A percentile compares a stretch with the other conserved stretches of the same genome.
Evolutionary conservation across 2,113 vertebrate species (phyloP).

Genomic region (Cepphus grylle): DNA sequence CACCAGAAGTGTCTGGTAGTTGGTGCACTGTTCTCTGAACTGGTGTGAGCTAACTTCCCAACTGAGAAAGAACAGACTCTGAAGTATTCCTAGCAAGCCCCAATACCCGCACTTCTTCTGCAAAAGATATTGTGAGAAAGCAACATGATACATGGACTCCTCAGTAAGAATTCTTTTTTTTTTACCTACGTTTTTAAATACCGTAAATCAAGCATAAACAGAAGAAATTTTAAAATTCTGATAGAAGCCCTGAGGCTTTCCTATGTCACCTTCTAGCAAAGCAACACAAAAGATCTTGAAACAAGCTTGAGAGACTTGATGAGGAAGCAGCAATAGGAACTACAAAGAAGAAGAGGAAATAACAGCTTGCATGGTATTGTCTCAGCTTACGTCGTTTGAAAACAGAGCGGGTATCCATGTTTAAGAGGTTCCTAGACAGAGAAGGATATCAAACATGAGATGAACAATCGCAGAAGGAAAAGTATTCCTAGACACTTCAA

Average conservation of each 20-base stretch:
- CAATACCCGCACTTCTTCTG: neutral
- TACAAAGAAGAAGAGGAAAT: neutral
- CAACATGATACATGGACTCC: neutral
- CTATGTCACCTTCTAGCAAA: neutral
- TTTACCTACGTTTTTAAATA: neutral
- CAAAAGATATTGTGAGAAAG: neutral
- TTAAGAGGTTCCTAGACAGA: neutral
- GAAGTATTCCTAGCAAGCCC: neutral
- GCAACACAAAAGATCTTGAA: neutral
- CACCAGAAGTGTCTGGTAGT: neutral
- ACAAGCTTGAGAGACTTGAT: neutral
- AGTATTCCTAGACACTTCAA: neutral
- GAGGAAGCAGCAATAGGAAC: neutral
- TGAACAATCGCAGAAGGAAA: neutral
- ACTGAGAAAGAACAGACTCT: neutral
- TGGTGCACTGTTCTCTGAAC: neutral
- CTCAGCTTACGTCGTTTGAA: neutral
- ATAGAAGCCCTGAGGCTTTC: neutral
- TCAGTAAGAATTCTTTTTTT: accelerated
- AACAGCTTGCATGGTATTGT: neutral
- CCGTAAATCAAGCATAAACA: neutral
- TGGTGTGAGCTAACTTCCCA: neutral
- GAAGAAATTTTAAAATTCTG: neutral
- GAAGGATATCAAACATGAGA: neutral
- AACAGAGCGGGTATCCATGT: neutral